A percentile compares a stretch with the other conserved stretches of the same genome.
Evolutionary conservation across 2,113 vertebrate species (phyloP).

Genomic region (Dipodomys ordii): DNA sequence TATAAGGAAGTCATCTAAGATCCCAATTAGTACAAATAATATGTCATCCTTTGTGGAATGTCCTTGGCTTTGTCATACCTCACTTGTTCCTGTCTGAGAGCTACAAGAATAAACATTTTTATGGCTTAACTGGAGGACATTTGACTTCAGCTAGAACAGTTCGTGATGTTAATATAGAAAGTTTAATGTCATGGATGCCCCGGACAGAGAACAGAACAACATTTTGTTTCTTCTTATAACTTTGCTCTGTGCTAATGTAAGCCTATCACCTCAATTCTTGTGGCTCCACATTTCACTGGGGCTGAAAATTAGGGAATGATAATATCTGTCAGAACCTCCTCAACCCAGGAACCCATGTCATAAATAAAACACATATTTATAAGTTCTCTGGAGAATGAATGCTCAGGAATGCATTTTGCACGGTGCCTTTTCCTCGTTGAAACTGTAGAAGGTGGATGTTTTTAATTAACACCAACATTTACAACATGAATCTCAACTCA

Average conservation of each 20-base stretch:
- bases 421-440: constrained; percentile 44
- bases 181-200: not conserved
- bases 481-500: constrained; percentile 61
- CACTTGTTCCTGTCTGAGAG: not conserved
- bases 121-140: too few relatives aligned
- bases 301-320: not conserved
- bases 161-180: not conserved
- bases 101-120: not conserved
- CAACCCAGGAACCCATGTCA: not conserved
- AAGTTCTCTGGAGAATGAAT: not conserved
- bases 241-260: not conserved
- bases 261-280: not conserved
- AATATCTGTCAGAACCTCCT: not conserved
- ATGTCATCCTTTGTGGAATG: not conserved
- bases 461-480: constrained; percentile 78
- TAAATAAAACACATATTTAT: not conserved
- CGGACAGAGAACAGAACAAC: not conserved
- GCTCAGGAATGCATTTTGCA: not conserved
- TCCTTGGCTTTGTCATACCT: not conserved
- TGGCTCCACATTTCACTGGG: not conserved
- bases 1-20: not conserved
- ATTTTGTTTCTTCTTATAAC: not conserved
- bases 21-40: not conserved
- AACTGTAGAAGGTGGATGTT: constrained; percentile 78
- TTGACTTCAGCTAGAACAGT: not conserved